Evolutionary conservation across 2,797 vertebrate species (phyloP).

Genomic region (Mustela erminea): DNA sequence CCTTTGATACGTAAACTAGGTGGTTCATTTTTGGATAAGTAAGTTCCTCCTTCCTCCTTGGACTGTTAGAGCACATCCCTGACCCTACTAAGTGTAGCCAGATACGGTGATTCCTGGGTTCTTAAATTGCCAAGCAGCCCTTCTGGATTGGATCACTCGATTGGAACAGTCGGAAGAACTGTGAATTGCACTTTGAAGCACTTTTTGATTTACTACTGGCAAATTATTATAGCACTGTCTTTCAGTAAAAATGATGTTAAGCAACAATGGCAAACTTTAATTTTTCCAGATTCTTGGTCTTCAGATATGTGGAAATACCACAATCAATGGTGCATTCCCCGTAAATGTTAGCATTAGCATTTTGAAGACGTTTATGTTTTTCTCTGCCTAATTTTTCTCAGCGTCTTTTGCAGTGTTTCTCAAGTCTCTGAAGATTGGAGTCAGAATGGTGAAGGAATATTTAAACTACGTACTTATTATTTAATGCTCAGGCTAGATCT

Average conservation of each 20-base stretch:
- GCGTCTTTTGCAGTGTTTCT: neutral
- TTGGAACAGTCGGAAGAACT: neutral
- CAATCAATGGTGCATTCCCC: neutral
- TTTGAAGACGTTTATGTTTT: neutral
- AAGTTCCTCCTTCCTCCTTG: neutral
- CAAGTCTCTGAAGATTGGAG: neutral
- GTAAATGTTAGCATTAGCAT: neutral
- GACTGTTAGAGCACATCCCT: neutral
- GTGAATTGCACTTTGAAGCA: neutral
- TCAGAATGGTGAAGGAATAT: neutral
- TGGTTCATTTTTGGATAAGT: neutral
- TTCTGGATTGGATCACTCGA: neutral
- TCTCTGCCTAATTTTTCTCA: neutral
- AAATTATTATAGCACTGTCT: neutral
- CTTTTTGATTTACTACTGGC: neutral
- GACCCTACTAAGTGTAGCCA: neutral
- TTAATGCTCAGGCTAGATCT: neutral
- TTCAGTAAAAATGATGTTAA: neutral
- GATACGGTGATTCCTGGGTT: neutral
- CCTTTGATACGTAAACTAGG: neutral
- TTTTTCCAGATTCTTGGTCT: neutral
- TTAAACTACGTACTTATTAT: neutral
- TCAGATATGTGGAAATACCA: neutral
- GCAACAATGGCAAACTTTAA: neutral
- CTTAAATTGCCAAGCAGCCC: neutral